Evolutionary conservation across 2,797 vertebrate genomes (phyloP).

Genomic region (Xenopus petersii): DNA sequence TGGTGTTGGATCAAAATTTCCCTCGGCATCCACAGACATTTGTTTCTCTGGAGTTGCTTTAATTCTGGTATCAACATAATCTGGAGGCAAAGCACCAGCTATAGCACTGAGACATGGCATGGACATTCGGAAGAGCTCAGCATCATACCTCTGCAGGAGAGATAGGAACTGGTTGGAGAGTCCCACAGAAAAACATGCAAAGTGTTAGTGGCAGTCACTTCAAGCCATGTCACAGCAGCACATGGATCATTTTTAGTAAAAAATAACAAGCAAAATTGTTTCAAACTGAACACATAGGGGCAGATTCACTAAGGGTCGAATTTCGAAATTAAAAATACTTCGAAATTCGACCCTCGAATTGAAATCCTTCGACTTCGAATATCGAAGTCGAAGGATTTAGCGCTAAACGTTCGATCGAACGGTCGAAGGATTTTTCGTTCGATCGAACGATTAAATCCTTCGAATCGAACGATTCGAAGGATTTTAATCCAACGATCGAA

Average conservation of each 20-base stretch:
- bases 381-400: too few species aligned
- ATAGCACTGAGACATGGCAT: constrained; percentile 97
- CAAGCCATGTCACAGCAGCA: constrained; percentile 28
- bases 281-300: not conserved
- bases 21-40: constrained; percentile 85
- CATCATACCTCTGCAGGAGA: constrained; percentile 86
- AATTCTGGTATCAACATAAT: constrained; percentile 88
- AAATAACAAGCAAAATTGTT: not conserved
- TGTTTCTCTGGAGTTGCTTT: constrained; percentile 83
- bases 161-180: constrained; percentile 68
- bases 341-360: too few species aligned
- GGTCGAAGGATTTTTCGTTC: too few species aligned
- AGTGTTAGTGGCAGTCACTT: constrained; percentile 56
- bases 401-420: too few species aligned
- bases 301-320: too few species aligned
- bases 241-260: constrained; percentile 45
- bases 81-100: constrained; percentile 90
- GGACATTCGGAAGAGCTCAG: constrained; percentile 96
- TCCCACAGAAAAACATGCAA: constrained; percentile 63
- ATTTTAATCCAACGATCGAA: too few species aligned
- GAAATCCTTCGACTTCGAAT: too few species aligned
- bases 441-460: too few species aligned
- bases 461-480: too few species aligned
- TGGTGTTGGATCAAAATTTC: constrained; percentile 97
- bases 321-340: too few species aligned